Conservation (phyloP, 2,113 vertebrate species). For the Ciconia maguari region DNA sequence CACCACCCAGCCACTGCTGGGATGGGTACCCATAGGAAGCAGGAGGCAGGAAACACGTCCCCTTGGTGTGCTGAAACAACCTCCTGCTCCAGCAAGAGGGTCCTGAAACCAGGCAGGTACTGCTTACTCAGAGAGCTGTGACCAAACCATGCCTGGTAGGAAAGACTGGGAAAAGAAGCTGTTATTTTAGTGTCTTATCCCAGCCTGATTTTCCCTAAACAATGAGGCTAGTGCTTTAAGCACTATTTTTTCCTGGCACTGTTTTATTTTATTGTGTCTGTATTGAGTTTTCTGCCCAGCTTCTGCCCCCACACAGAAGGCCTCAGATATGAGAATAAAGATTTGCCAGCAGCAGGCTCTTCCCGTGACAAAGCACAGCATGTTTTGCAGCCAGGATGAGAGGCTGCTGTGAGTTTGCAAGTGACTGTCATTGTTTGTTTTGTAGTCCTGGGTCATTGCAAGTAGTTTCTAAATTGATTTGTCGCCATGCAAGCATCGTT, state of each 20-base stretch:
- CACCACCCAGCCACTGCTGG: not conserved
- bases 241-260: not conserved
- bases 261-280: not conserved
- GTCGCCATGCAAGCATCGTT: not conserved
- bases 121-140: not conserved
- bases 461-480: not conserved
- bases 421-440: not conserved
- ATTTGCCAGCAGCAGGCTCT: not conserved
- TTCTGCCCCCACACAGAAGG: not conserved
- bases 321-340: not conserved
- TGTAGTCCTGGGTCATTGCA: not conserved
- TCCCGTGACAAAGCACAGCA: not conserved
- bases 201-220: not conserved
- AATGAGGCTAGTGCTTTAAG: not conserved
- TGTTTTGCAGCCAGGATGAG: not conserved
- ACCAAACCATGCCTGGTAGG: not conserved
- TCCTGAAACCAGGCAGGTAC: not conserved
- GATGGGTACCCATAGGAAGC: too few species aligned
- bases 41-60: not conserved
- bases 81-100: not conserved
- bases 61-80: rapidly evolving
- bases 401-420: not conserved
- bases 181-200: not conserved
- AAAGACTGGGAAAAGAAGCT: not conserved
- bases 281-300: not conserved